Base-by-base conservation (phyloP, 2,888 invertebrate species). In the Ashinkailepas kermadecensis region DNA sequence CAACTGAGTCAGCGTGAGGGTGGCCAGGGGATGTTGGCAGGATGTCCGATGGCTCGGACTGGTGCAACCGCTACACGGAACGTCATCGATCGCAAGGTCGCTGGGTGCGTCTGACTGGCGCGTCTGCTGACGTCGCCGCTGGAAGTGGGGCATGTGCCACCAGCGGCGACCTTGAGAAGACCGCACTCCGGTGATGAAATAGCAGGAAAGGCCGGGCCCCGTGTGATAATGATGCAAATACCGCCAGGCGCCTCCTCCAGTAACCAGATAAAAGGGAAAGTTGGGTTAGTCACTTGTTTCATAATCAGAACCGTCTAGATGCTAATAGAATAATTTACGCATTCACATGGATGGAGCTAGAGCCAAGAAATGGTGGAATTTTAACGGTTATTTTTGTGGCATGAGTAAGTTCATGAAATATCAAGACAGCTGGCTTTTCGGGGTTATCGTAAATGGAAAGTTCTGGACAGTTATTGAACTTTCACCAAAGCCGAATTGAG, bases 171-270 rank as follows among this genome's bases (percentile, higher is more conserved):
- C 74, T 74, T 74, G 74, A 23, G 15, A 21, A 1, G 18, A 7
- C 13, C 59, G 12, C 59, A 59, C 59, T 15, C 15, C 59, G 8
- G 74, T 74, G 74, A 74, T 54, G 74, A 15, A 74, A 74, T 21
- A 11, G 74, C 74, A 21, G 74, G 54, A 21, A 56, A 74, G 13
- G 74, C 54, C 9, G 56, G 21, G 54, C 13, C 74, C 9, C 56
- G 74, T 74, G 74, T 4, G 74, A 74, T 74, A 54, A 54, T 74
- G 74, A 74, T 56, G 56, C 56, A 74, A 74, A 74, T 74, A 7
- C 10, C 21, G 74, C 54, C 54, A 21, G 12, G 21, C 56, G 13
- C 56, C 74, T 74, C 54, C 74, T 12, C 15, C 9, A 39, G 70
- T 70, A 39, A 18, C 39, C 70, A 15, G 54, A 15, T 18, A 10